Evolutionary conservation across 2,797 vertebrate genomes (phyloP), one percentile per base, ranked within the genome.

Genomic region (Microctenopoma steveboyesi): DNA sequence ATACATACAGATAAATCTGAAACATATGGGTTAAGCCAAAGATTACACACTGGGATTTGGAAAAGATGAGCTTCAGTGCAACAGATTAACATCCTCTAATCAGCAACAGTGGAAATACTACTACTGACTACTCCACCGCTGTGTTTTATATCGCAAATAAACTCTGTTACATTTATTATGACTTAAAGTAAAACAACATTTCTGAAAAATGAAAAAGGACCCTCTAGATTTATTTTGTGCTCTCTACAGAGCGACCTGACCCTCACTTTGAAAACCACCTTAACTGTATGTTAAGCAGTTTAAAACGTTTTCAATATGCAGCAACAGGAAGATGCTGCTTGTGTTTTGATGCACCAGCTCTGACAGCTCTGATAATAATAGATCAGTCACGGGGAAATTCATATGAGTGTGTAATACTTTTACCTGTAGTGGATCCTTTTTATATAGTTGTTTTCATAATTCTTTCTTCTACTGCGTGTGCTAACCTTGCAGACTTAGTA

Each of bases 41-140:
- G 79, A 86, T 92, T 89, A 88, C 71, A 52, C 40, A 3, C 39
- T 58, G 57, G 80, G 84, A 87, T 92, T 90, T 87, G 50, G 64
- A 57, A 55, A 69, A 83, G 83, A 92, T 88, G 74, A 89, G 76
- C 69, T 59, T 78, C 64, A 69, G 49, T 76, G 27, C 54, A 69
- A 53, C 64, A 85, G 85, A 88, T 91, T 85, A 85, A 81, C 81
- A 81, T 68, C 12, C 56, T 73, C 56, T 76, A 48, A 86, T 81
- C 50, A 76, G 56, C 43, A 52, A 16, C 28, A 53, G 57, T 61
- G 56, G 64, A 64, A 72, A 71, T 35, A 42, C 13, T 42, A 42
- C 67, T 55, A 51, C 52, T 28, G 43, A 63, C 33, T 11, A 33
- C n/a, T 64, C 8, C 15, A 52, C 33, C 0, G 25, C 7, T 30